A percentile compares a stretch with the other conserved stretches of the same genome.
Evolutionary conservation across 2,888 invertebrate genomes (phyloP).

Genomic region (Serripes groenlandicus): DNA sequence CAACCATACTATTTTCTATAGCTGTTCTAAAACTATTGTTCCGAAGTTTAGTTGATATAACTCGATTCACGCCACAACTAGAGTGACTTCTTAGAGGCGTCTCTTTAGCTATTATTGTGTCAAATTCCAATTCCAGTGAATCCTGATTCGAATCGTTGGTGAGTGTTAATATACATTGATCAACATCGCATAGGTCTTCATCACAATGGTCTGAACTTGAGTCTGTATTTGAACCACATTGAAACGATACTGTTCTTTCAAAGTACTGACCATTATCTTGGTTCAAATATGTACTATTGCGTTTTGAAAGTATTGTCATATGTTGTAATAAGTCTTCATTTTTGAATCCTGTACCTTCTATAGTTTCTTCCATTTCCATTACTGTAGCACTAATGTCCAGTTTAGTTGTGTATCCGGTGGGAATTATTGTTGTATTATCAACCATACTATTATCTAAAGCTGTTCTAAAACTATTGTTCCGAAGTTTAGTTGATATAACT

Average conservation of each 20-base stretch:
- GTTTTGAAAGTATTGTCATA: no score
- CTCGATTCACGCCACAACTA: no score
- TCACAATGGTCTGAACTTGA: neutral
- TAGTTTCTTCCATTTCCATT: neutral
- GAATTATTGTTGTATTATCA: no score
- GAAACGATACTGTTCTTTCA: neutral
- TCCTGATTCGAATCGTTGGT: slow-evolving; percentile 24
- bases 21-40: neutral
- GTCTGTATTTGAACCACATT: neutral
- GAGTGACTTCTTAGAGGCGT: no score
- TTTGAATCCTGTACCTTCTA: neutral
- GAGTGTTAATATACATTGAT: slow-evolving; percentile 21
- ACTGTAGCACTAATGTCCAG: no score
- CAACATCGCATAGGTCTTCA: slow-evolving; percentile 11
- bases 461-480: no score
- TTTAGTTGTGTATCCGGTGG: no score
- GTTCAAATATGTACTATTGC: no score
- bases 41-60: neutral
- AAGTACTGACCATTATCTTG: neutral
- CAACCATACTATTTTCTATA: neutral
- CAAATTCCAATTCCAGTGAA: neutral
- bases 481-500: no score
- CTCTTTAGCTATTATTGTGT: neutral
- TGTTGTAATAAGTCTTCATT: neutral
- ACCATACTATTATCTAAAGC: no score